These are phyloP conservation scores for Loriculus beryllinus DNA, from an alignment of 2,797 vertebrate genomes.

Conservation along the genomic window DNA sequence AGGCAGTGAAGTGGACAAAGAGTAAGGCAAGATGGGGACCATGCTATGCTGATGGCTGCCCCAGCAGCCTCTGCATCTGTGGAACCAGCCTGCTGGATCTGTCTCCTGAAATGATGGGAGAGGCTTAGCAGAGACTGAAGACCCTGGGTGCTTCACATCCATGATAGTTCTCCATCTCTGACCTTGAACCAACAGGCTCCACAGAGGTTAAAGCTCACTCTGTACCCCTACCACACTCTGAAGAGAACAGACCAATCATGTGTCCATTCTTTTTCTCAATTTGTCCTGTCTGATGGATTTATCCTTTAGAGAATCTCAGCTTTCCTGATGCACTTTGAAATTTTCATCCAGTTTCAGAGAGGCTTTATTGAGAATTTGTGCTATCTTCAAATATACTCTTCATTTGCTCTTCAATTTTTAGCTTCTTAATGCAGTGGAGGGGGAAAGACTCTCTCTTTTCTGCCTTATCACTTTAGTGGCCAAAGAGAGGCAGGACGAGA, in stretches of 20 bases:
- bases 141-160: not conserved
- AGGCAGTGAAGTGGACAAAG: not conserved
- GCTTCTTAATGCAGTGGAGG: not conserved
- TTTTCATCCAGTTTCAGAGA: constrained; percentile 51
- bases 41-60: not conserved
- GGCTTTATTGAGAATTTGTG: constrained; percentile 39
- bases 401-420: constrained; percentile 14
- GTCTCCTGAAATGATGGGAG: not conserved
- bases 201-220: not conserved
- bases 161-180: not conserved
- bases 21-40: not conserved
- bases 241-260: not conserved
- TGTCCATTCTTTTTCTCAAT: not conserved
- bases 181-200: not conserved
- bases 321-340: constrained; percentile 20
- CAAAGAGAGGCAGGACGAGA: constrained; percentile 6
- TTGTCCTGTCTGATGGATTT: constrained; percentile 19
- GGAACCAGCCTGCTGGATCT: not conserved
- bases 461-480: constrained; percentile 1
- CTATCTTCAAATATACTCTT: constrained; percentile 49
- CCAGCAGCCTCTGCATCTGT: not conserved
- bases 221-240: not conserved
- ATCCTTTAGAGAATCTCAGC: constrained; percentile 4
- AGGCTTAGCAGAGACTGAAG: not conserved
- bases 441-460: not conserved